Conservation (phyloP, 2,888 invertebrate species). For the Hyposoter didymator region DNA sequence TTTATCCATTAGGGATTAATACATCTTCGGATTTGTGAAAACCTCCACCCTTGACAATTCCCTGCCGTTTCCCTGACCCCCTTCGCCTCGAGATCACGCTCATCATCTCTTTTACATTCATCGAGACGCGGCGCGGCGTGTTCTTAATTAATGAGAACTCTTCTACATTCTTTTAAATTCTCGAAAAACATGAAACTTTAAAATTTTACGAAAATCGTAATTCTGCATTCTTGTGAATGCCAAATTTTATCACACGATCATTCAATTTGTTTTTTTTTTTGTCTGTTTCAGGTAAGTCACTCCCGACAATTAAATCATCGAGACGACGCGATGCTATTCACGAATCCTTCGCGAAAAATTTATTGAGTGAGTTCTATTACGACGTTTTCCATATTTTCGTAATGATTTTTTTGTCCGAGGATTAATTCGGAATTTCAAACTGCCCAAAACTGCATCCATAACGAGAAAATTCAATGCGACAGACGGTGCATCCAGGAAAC, state of each 20-base stretch:
- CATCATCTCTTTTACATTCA: constrained; percentile 72
- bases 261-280: constrained; percentile 46
- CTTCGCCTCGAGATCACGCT: background rate
- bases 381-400: background rate
- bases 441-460: background rate
- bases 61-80: constrained; percentile 30
- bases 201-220: background rate
- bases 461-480: too few relatives aligned
- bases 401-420: background rate
- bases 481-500: background rate
- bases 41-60: background rate
- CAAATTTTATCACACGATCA: constrained; percentile 54
- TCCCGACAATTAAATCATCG: constrained; percentile 3
- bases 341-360: constrained; percentile 11
- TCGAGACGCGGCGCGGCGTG: constrained; percentile 80
- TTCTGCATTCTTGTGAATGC: background rate
- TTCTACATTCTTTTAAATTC: background rate
- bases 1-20: background rate
- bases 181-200: background rate
- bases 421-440: background rate
- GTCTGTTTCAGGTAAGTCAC: constrained; percentile 77
- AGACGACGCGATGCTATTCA: background rate
- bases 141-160: background rate
- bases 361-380: constrained; percentile 49
- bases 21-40: background rate